Evolutionary conservation across 2,888 invertebrate species (phyloP), one percentile per base, ranked within the genome.

Genomic region (Byasa hedistus): DNA sequence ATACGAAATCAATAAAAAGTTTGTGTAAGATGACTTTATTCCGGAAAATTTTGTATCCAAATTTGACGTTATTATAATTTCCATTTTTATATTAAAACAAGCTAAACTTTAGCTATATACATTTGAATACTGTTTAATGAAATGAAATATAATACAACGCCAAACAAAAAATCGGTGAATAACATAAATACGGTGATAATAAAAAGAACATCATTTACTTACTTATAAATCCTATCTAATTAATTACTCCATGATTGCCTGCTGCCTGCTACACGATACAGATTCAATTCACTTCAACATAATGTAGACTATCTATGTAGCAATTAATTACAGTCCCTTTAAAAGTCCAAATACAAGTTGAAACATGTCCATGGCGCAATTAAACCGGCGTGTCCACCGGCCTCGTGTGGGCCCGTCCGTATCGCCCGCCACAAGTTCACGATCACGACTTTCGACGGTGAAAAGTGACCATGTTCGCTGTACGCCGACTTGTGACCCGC

Each of bases 371-470:
- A 55, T 10, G 58, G 48, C 55, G 55, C 68, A 64, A 65, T 58
- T 57, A 61, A 36, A 55, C 36, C 56, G 81, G 82, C 82, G 65
- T 44, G 55, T 64, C 23, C 57, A 39, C 15, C 51, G 51, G 57
- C 61, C 23, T n/a, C 62, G 59, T 62, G 57, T 39, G 55, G 21
- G 21, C 54, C 3, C 62, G 51, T n/a, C 56, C 61, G 57, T 65
- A 69, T 66, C 69, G 66, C 51, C 51, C 15, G 61, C n/a, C 58
- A 51, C 70, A 66, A 57, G 68, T 86, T 85, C 88, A 88, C 84
- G 86, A 85, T 77, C 85, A 85, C 76, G 74, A 79, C 85, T 87
- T 86, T 87, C 85, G 79, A 79, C 79, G 77, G 80, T 80, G 83
- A 84, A 85, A 79, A 83, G 78, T 70, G 72, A 71, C 73, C 72